Evolutionary conservation across 2,888 invertebrate genomes (phyloP), one percentile per base, ranked within the genome.

Genomic region (Plutella xylostella): DNA sequence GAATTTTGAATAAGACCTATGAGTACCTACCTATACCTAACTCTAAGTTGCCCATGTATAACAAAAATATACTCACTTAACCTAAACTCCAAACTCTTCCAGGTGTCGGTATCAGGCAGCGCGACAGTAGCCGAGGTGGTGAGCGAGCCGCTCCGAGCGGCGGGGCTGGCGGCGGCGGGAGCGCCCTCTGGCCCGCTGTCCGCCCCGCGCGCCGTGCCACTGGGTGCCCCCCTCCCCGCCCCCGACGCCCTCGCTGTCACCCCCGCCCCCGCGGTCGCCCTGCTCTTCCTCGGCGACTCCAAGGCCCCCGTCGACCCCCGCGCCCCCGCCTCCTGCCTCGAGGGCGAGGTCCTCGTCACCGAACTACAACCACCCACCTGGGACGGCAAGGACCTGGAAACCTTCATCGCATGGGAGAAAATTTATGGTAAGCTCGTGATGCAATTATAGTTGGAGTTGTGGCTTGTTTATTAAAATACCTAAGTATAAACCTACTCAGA

Each of bases 311-410:
- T 89, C 34, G 88, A 89, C 52, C 85, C 86, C 1, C 76, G 85
- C 44, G 86, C 88, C 2, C 82, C 85, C 37, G 88, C 88, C 2
- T 64, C 74, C 4, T 77, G 85, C 2, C 65, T 89, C 33, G 87
- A 88, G 62, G 89, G 89, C 7, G 89, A 89, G 64, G 85, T 89
- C n/a, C 64, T 89, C 34, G 83, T 89, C 19, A 85, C 88, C 45
- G 88, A 89, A 60, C 85, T 85, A 52, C 80, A 86, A 48, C 86
- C 86, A 0, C 71, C 78, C 6, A 78, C 73, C 48, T 86, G 85
- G 78, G 85, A 88, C 55, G 84, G 86, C 42, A 78, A 79, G 41
- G 86, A 84, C 59, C 56, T 84, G 51, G 76, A 82, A 47, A 68
- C 70, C 4, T 84, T 84, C 48, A 70, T 84, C 21, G 70, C 76